Percentiles rank a stretch among this genome's conserved stretches.
Evolutionary conservation across 2,888 invertebrate genomes (phyloP).

Genomic region (Oscheius onirici): DNA sequence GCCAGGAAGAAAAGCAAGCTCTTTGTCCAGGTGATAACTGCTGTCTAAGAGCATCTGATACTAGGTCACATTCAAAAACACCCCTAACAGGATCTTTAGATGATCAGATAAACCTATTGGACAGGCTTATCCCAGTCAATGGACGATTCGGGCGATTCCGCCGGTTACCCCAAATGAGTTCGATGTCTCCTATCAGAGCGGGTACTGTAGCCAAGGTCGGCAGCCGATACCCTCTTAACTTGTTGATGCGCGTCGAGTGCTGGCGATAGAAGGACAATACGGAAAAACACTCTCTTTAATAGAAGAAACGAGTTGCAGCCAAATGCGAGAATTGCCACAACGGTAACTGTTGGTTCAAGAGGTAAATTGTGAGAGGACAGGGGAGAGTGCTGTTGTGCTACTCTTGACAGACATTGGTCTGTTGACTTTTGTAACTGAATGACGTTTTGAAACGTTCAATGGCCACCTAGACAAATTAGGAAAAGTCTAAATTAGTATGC

Average conservation of each 20-base stretch:
- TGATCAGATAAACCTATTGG: slow-evolving; percentile 16
- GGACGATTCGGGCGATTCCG: not conserved
- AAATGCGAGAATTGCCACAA: slow-evolving; percentile 31
- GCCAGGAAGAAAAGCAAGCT: too few relatives aligned
- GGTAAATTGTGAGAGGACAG: not conserved
- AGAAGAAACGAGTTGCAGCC: slow-evolving; percentile 29
- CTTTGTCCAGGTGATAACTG: not conserved
- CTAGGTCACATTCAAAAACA: too few relatives aligned
- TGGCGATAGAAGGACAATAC: slow-evolving; percentile 31
- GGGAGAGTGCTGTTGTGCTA: too few relatives aligned
- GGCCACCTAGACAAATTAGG: too few relatives aligned
- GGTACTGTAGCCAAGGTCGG: slow-evolving; percentile 31
- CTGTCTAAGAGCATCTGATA: too few relatives aligned
- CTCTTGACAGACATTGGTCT: too few relatives aligned
- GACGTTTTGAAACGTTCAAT: too few relatives aligned
- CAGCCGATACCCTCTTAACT: slow-evolving; percentile 33
- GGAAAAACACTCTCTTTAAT: slow-evolving; percentile 31
- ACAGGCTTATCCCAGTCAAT: slow-evolving; percentile 10
- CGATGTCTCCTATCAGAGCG: slow-evolving; percentile 22
- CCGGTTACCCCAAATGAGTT: not conserved
- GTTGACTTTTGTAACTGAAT: too few relatives aligned
- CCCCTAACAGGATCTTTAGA: not conserved
- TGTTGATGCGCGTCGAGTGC: slow-evolving; percentile 31
- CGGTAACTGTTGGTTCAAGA: slow-evolving; percentile 25
- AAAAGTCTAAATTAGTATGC: too few relatives aligned